Evolutionary conservation across 1,140 invertebrate genomes (phyloP).

Genomic region (Venturia canescens): DNA sequence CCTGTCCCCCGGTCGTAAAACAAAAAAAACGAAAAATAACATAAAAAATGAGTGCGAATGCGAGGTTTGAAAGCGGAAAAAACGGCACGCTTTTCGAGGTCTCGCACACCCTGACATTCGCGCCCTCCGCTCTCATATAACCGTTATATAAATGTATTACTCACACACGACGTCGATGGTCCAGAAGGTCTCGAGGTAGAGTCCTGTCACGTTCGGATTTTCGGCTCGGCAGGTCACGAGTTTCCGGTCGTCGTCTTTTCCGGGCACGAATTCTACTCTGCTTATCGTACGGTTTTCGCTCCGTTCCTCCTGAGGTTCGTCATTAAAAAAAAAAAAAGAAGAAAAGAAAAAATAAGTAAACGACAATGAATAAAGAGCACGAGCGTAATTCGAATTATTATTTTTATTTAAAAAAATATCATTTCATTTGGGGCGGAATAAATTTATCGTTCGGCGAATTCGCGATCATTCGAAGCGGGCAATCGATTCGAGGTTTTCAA

Average conservation of each 20-base stretch:
- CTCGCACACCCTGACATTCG: conserved; percentile 22
- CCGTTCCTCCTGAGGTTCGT: conserved; percentile 83
- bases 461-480: no score
- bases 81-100: conserved; percentile 41
- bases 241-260: conserved; percentile 84
- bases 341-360: not conserved
- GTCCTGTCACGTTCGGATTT: conserved; percentile 88
- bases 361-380: not conserved
- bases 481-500: no score
- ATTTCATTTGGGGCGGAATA: no score
- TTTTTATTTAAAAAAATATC: no score
- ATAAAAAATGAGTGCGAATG: conserved; percentile 11
- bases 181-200: conserved; percentile 89
- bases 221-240: conserved; percentile 84
- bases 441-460: no score
- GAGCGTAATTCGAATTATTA: no score
- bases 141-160: conserved; percentile 73
- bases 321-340: conserved; percentile 19
- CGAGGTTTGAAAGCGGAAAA: not conserved
- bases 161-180: conserved; percentile 93
- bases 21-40: conserved; percentile 25
- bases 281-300: conserved; percentile 90
- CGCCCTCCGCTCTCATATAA: not conserved
- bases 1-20: conserved; percentile 24
- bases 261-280: conserved; percentile 86